phyloP scores from a whole-genome alignment of 2,888 invertebrate genomes.

The Troides oblongomaculatus region DNA sequence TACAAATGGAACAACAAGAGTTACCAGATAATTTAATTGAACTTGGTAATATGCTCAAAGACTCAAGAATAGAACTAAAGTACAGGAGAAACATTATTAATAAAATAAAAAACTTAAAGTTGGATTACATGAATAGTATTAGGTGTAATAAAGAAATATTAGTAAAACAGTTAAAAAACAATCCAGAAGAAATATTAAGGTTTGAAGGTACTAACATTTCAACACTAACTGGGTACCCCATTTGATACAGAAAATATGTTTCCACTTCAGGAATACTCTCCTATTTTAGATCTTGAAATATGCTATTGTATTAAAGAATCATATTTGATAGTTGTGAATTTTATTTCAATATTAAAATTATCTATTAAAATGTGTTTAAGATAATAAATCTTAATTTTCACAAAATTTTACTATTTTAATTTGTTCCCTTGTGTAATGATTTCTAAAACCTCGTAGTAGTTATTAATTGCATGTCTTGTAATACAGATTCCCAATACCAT shows the following conservation, averaged over 20 bases:
- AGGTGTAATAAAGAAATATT: constrained; percentile 53
- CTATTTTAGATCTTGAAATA: too few species aligned
- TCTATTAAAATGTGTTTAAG: too few species aligned
- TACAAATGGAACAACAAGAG: constrained; percentile 33
- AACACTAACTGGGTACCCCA: constrained; percentile 52
- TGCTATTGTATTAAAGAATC: too few species aligned
- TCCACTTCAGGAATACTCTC: background rate
- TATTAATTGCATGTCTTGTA: too few species aligned
- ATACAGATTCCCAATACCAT: too few species aligned
- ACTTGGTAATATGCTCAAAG: constrained; percentile 48
- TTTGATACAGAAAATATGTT: background rate
- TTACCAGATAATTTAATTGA: constrained; percentile 54
- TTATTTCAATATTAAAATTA: too few species aligned
- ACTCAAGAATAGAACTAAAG: constrained; percentile 43
- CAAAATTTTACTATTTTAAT: too few species aligned
- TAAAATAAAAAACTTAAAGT: constrained; percentile 51
- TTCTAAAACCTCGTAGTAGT: too few species aligned
- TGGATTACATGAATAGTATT: constrained; percentile 51
- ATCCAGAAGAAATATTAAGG: constrained; percentile 55
- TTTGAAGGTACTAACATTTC: constrained; percentile 66
- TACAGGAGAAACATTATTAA: constrained; percentile 54
- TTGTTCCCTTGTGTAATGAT: too few species aligned
- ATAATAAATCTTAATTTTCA: too few species aligned
- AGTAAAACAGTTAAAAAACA: constrained; percentile 52
- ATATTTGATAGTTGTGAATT: too few species aligned